Evolutionary conservation across 2,888 invertebrate genomes (phyloP).

Genomic region (Andrena minutula): DNA sequence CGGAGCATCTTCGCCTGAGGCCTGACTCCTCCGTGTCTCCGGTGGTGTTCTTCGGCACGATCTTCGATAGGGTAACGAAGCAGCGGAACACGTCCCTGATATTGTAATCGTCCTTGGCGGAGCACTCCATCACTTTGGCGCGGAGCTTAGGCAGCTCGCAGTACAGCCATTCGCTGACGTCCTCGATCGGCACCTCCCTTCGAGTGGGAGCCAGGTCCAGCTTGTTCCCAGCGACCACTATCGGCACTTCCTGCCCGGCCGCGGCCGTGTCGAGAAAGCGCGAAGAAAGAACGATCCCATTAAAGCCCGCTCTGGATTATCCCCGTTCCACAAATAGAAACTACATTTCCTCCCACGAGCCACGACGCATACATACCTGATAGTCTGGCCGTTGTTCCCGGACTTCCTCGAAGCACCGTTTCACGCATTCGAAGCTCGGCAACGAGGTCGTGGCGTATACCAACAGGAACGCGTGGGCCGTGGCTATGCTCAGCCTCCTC

Average conservation of each 20-base stretch:
- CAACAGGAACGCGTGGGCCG: slow-evolving; percentile 94
- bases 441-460: slow-evolving; percentile 93
- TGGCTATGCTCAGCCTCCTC: slow-evolving; percentile 94
- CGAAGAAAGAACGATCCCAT: neutral
- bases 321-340: neutral
- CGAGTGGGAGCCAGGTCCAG: slow-evolving; percentile 90
- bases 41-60: slow-evolving; percentile 86
- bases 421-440: slow-evolving; percentile 90
- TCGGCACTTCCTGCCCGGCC: slow-evolving; percentile 89
- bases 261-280: neutral
- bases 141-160: slow-evolving; percentile 91
- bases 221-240: slow-evolving; percentile 95
- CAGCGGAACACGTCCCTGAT: slow-evolving; percentile 93
- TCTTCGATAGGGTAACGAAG: slow-evolving; percentile 91
- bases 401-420: slow-evolving; percentile 93
- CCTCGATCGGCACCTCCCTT: slow-evolving; percentile 91
- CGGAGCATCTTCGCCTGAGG: slow-evolving; percentile 91
- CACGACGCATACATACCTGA: slow-evolving; percentile 82
- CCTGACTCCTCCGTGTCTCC: slow-evolving; percentile 87
- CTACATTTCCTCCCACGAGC: neutral
- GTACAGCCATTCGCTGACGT: slow-evolving; percentile 93
- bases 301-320: too few species aligned
- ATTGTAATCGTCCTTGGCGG: slow-evolving; percentile 92
- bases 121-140: slow-evolving; percentile 91
- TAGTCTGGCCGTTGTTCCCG: slow-evolving; percentile 92